phyloP scores from a whole-genome alignment of 2,797 vertebrate genomes.

The Eulemur rubriventer region DNA sequence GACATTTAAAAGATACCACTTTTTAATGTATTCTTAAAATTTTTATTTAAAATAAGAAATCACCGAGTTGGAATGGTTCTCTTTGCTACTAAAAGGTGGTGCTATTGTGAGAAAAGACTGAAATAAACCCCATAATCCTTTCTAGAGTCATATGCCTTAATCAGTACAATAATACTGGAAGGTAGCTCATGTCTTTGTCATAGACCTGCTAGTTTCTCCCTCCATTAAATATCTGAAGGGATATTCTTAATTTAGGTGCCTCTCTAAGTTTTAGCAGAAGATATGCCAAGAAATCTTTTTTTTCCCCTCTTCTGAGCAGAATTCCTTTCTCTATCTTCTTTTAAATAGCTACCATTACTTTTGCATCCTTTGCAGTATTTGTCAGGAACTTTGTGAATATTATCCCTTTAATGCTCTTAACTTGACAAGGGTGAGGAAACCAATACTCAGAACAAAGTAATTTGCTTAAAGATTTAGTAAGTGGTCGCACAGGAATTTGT shows the following conservation, averaged over 20 bases:
- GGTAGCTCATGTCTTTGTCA: neutral
- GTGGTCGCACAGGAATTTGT: neutral
- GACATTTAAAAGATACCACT: neutral
- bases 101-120: neutral
- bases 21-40: neutral
- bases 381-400: constrained; percentile 26
- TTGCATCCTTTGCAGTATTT: neutral
- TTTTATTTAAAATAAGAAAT: constrained; percentile 28
- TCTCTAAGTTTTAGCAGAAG: constrained; percentile 33
- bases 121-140: neutral
- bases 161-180: neutral
- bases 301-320: neutral
- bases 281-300: neutral
- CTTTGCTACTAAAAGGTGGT: constrained; percentile 18
- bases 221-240: neutral
- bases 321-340: neutral
- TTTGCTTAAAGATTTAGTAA: constrained; percentile 18
- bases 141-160: neutral
- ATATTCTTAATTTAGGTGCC: neutral
- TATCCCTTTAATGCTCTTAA: constrained; percentile 21
- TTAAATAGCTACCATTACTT: neutral
- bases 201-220: neutral
- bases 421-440: neutral
- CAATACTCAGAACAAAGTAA: neutral
- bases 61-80: neutral